Base-by-base conservation (phyloP, 2,113 vertebrate genomes). In the Calidris pugnax region DNA sequence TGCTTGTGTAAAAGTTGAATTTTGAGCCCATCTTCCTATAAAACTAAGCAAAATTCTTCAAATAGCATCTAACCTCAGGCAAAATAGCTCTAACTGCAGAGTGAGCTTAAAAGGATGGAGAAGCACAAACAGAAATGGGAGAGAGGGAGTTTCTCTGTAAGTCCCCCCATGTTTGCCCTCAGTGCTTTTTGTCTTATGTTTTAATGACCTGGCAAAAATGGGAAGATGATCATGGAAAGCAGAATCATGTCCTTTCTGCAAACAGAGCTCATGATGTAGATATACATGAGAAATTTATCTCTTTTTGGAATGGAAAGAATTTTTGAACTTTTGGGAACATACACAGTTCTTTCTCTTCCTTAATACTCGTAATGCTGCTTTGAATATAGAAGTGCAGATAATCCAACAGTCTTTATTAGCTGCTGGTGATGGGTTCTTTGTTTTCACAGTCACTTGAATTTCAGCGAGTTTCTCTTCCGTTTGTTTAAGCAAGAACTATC, bases 221-320 rank as follows among this genome's bases (percentile, higher is more conserved):
- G 67, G 72, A 87, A 90, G 75, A 57, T 39, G 45, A 32, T 72
- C 76, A 67, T 48, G 76, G 55, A 45, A 72, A 93, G 48, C 57
- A 69, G 89, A 73, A 47, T 33, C 43, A 28, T 56, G 71, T 57
- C 75, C 69, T 95, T 92, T 83, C 48, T 92, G 74, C 74, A 71
- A 55, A 74, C 51, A 33, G 69, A 93, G 51, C 79, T 93, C 60
- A 45, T 85, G 63, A 48, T 76, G 24, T 14, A 48, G 62, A 82
- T 55, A 85, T 39, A 57, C 71, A 35, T 89, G 86, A 69, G 73
- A 89, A 94, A 87, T 60, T 19, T 33, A 79, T 92, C 95, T 91
- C 75, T 72, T 82, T 87, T 82, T 51, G 85, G 69, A 95, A 95
- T 90, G 63, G 82, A 96, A 95, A 87, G 53, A 75, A 50, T 84